Base-by-base conservation (phyloP, 2,797 vertebrate species). In the Hipposideros larvatus region DNA sequence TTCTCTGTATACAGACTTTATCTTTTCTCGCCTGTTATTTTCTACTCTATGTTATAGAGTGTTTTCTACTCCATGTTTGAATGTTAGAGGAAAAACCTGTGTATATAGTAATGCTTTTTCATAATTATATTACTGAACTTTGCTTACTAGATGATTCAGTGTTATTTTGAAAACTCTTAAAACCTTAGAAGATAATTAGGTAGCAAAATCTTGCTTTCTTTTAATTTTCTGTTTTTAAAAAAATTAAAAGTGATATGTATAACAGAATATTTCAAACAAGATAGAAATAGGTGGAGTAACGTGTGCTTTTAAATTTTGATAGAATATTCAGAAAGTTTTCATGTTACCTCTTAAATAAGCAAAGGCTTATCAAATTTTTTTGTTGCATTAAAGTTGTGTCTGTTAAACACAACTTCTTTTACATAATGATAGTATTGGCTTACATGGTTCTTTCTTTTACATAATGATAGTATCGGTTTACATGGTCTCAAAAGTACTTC, bases 291-390 rank as follows among this genome's bases (percentile, higher is more conserved):
- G 9, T 82, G 59, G 57, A 82, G 28, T 94, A 74, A 37, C 70
- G 22, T 55, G 11, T 82, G 5, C 26, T n/a, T 78, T 70, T 95
- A 46, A 59, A 70, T 97, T 94, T 53, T 77, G 22, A 93, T n/a
- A 94, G 19, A 87, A 21, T 73, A 90, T 75, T 57, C 37, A 90
- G 68, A 92, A 96, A 77, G 11, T 13, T 63, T 93, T 95, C 28
- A 28, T 91, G 3, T 46, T 63, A 5, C 24, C 14, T 70, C 24
- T 79, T 65, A 61, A 90, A 83, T 92, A 61, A 61, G 66, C 57
- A 73, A 95, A 86, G 46, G 65, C 94, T 70, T 46, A 8, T 86
- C 28, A 70, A 19, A 14, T 41, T 43, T 73, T 73, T 95, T 90
- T 26, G 16, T 82, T 78, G 14, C 70, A 48, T 53, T 91, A 48